Evolutionary conservation across 2,888 invertebrate genomes (phyloP), one percentile per base, ranked within the genome.

Genomic region (Ferrisia virgata): DNA sequence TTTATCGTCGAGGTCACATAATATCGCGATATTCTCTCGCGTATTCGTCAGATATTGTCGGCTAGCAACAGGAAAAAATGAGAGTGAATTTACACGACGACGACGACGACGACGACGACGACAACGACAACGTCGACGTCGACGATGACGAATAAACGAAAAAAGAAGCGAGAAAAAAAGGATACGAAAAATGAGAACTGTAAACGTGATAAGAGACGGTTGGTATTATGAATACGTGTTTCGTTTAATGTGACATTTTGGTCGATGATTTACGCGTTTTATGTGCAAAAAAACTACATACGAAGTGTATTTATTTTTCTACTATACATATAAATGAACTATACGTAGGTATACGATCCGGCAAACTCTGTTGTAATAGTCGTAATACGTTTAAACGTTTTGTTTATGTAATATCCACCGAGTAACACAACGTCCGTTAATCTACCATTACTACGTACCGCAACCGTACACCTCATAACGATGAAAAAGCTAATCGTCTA

Each of bases 401-500:
- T 4, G 2, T 40, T 40, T 53, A 22, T 53, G 22, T 53, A n/a
- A n/a, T n/a, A n/a, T n/a, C n/a, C n/a, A n/a, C n/a, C n/a, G n/a
- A n/a, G 53, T 53, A 53, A 53, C 22, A 8, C 1, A n/a, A 13
- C 47, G 47, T 13, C 8, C 28, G 64, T 39, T 8, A 39, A 64
- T 5, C 58, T 6, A 0, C 13, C 25, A 13, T 3, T n/a, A n/a
- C 43, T 2, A 43, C 43, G 47, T 47, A 47, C n/a, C n/a, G n/a
- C n/a, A n/a, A n/a, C n/a, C n/a, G n/a, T n/a, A n/a, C n/a, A n/a
- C n/a, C n/a, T n/a, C n/a, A n/a, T n/a, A n/a, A 22, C 9, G 28
- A 82, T 82, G 82, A 39, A 64, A 40, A 83, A 83, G 31, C 36
- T 72, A 25, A 72, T 76, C 25, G n/a, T 83, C 8, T 83, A 83